phyloP scores from a whole-genome alignment of 2,797 vertebrate species.

The Girardinus metallicus region DNA sequence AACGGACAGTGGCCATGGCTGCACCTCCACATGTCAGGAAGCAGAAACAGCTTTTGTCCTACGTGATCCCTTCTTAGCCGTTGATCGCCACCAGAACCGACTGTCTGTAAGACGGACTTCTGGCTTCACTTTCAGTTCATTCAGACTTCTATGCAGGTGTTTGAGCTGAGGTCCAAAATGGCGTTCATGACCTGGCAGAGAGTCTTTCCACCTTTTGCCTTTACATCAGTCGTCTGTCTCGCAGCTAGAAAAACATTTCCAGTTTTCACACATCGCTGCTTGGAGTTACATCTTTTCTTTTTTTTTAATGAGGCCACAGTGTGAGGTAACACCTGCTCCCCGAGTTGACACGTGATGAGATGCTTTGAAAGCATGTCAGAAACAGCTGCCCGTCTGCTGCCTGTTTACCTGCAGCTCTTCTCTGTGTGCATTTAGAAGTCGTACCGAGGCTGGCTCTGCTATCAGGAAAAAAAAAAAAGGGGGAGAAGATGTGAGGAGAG shows the following conservation, averaged over 20 bases:
- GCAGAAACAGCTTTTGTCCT: slow-evolving; percentile 1
- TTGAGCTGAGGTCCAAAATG: not conserved
- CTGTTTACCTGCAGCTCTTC: slow-evolving; percentile 7
- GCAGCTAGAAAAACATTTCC: slow-evolving; percentile 8
- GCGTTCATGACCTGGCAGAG: not conserved
- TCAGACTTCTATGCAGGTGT: not conserved
- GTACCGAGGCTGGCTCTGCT: slow-evolving; percentile 5
- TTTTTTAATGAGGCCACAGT: slow-evolving; percentile 8
- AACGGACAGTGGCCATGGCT: slow-evolving; percentile 43
- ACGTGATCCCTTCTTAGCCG: not conserved
- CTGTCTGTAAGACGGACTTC: not conserved
- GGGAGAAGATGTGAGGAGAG: slow-evolving; percentile 43
- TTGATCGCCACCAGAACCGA: not conserved
- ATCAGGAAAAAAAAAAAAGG: slow-evolving; percentile 33
- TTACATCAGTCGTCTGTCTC: slow-evolving; percentile 3
- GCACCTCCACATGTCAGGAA: slow-evolving; percentile 16
- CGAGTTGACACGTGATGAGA: not conserved
- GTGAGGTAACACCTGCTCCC: slow-evolving; percentile 46
- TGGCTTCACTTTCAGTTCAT: not conserved
- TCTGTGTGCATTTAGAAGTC: slow-evolving; percentile 4
- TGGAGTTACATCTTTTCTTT: slow-evolving; percentile 21
- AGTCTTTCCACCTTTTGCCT: slow-evolving; percentile 8
- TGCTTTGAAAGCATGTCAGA: slow-evolving; percentile 2
- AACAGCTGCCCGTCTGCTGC: slow-evolving; percentile 13
- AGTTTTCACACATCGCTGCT: slow-evolving; percentile 15